Evolutionary conservation across 2,888 invertebrate genomes (phyloP), one percentile per base, ranked within the genome.

Genomic region (Drosophila peninsularis): DNA sequence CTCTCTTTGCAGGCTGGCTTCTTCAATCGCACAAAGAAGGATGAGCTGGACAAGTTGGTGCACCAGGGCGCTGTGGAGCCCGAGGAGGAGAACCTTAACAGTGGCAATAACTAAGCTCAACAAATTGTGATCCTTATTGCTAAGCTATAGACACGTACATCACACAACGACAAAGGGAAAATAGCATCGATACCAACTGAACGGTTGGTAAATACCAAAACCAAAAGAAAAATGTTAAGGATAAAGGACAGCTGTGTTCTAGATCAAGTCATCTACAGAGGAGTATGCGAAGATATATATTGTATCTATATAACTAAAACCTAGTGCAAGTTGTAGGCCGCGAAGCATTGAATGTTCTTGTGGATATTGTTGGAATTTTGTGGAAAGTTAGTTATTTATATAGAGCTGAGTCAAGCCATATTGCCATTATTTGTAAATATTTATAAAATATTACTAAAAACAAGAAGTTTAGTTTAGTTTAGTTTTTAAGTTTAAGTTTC

Each of bases 21-120:
- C 91, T 94, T 94, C 72, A 92, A 92, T 60, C 91, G 94, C 47
- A 81, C 90, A 19, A 93, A 90, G 62, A 93, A 93, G 82, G 92
- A 93, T 50, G 93, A 93, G 82, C 85, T 94, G 78, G 91, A 93
- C 69, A 91, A 92, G 56, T 79, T 93, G 62, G 88, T 90, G 27
- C 82, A 90, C 21, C 90, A 91, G 62, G 84, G 80, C 64, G 78
- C 87, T 73, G 80, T 71, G 34, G 90, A 89, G 55, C 88, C 90
- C 13, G 92, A 91, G 60, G 89, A 88, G 13, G 90, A 92, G 63
- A 90, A 89, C 71, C 80, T 91, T 5, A 90, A 90, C 62, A 79
- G 83, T 53, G 90, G 62, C 36, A 75, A 64, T 45, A 81, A 85
- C 66, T 89, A 76, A 71, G 62, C 65, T 50, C 36, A 58, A 64